phyloP scores from a whole-genome alignment of 2,797 vertebrate species.

The Choloepus didactylus region DNA sequence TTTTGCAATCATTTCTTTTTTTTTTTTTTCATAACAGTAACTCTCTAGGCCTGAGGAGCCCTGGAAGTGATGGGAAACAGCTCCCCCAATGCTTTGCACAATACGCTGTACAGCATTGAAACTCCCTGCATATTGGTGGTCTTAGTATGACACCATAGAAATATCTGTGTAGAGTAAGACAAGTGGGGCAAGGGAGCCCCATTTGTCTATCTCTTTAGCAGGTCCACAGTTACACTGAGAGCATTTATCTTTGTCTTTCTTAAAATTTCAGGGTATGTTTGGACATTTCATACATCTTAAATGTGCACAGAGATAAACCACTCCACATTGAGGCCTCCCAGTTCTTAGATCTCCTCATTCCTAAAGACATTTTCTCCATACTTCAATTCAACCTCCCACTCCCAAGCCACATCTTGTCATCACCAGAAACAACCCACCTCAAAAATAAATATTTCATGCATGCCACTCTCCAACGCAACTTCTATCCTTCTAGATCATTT shows the following conservation, averaged over 20 bases:
- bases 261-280: background rate
- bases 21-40: too few relatives aligned
- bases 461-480: background rate
- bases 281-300: background rate
- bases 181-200: background rate
- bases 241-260: background rate
- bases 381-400: background rate
- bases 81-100: background rate
- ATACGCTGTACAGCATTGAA: fast-evolving
- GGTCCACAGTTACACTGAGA: background rate
- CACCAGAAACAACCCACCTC: background rate
- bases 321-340: background rate
- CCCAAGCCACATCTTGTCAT: background rate
- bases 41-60: background rate
- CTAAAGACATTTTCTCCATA: background rate
- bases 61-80: fast-evolving
- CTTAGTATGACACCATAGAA: background rate
- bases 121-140: background rate
- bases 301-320: background rate
- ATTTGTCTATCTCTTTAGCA: background rate
- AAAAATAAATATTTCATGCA: background rate
- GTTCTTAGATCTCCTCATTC: background rate
- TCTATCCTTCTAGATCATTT: background rate
- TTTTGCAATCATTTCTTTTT: background rate
- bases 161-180: background rate